Evolutionary conservation across 2,797 vertebrate genomes (phyloP).

Genomic region (Urocyon cinereoargenteus): DNA sequence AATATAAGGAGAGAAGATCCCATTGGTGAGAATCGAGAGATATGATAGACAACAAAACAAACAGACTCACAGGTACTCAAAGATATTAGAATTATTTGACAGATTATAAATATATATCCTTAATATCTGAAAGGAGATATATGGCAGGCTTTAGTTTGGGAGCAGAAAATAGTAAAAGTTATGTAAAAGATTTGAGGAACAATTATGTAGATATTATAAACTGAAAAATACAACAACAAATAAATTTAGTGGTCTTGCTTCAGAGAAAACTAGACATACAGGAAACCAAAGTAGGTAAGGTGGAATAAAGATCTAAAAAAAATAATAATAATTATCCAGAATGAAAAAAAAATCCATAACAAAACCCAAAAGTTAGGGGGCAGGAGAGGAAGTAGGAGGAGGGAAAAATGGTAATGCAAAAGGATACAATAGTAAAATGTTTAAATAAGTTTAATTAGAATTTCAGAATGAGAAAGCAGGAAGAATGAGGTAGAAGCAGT

Average conservation of each 20-base stretch:
- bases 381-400: not conserved
- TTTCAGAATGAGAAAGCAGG: not conserved
- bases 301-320: not conserved
- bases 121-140: not conserved
- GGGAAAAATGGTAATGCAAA: not conserved
- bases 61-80: not conserved
- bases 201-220: not conserved
- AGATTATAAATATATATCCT: not conserved
- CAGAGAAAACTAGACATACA: not conserved
- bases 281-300: not conserved
- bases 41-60: not conserved
- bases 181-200: not conserved
- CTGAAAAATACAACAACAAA: not conserved
- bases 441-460: not conserved
- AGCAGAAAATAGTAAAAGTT: not conserved
- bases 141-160: not conserved
- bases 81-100: not conserved
- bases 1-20: not conserved
- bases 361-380: not conserved
- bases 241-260: not conserved
- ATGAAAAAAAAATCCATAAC: not conserved
- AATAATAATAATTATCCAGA: not conserved
- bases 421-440: not conserved
- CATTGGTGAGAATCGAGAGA: not conserved
- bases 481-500: not conserved